phyloP scores from a whole-genome alignment of 1,140 invertebrate genomes.

The Rhyzopertha dominica region DNA sequence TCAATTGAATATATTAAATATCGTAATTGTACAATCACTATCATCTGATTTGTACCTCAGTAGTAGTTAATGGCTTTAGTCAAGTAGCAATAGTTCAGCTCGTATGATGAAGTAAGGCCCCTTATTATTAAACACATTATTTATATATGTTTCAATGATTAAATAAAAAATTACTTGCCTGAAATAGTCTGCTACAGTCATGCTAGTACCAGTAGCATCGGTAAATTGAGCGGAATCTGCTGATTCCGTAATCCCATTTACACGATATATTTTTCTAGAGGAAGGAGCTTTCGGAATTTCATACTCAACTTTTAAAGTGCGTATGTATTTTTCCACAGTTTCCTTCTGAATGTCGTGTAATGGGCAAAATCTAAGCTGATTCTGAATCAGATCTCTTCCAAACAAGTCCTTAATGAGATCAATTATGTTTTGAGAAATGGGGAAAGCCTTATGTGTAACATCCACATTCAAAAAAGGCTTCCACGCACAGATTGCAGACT shows the following conservation, averaged over 20 bases:
- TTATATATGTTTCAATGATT: too few species aligned
- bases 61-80: too few species aligned
- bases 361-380: too few species aligned
- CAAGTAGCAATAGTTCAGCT: too few species aligned
- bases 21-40: too few species aligned
- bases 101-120: too few species aligned
- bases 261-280: slow-evolving; percentile 47
- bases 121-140: too few species aligned
- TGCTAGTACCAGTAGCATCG: slow-evolving; percentile 32
- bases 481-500: slow-evolving; percentile 67
- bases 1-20: too few species aligned
- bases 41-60: too few species aligned
- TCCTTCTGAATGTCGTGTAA: slow-evolving; percentile 5
- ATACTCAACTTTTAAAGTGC: slow-evolving; percentile 42
- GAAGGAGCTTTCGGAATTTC: slow-evolving; percentile 46
- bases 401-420: slow-evolving; percentile 40
- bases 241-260: slow-evolving; percentile 48
- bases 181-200: slow-evolving; percentile 54
- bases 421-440: slow-evolving; percentile 42
- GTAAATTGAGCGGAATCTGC: slow-evolving; percentile 45
- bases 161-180: too few species aligned
- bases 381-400: too few species aligned
- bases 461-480: slow-evolving; percentile 71
- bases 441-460: slow-evolving; percentile 57
- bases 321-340: slow-evolving; percentile 24